These are phyloP conservation scores for Hypsibius dujardini DNA, from an alignment of 1,140 invertebrate species.

Conservation along the genomic window DNA sequence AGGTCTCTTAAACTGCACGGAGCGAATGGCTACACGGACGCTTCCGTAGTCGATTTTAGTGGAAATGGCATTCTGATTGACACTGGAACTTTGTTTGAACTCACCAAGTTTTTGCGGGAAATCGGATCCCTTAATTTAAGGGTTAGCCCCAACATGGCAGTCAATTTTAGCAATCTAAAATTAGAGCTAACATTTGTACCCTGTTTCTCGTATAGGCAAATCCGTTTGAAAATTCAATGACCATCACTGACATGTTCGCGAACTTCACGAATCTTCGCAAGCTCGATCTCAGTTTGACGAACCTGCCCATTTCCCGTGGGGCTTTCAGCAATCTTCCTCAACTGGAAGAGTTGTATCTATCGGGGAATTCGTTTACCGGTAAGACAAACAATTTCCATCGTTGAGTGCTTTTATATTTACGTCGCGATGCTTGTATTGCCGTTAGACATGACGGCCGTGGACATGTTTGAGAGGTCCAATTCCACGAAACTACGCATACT, in stretches of 20 bases:
- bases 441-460: conserved; percentile 10
- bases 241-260: conserved; percentile 2
- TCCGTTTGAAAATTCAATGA: not conserved
- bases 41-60: too few species aligned
- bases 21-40: too few species aligned
- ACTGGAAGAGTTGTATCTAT: not conserved
- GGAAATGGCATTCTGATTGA: too few species aligned
- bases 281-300: not conserved
- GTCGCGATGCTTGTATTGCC: too few species aligned
- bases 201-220: not conserved
- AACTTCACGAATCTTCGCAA: not conserved
- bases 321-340: not conserved
- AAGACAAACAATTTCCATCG: too few species aligned
- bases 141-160: not conserved
- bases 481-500: not conserved
- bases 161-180: not conserved
- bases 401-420: too few species aligned
- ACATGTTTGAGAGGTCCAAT: not conserved
- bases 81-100: conserved; percentile 1
- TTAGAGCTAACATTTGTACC: not conserved
- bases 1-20: too few species aligned
- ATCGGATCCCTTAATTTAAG: not conserved
- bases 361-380: not conserved
- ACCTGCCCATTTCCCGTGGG: conserved; percentile 4
- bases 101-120: not conserved